Evolutionary conservation across 1,140 invertebrate genomes (phyloP).

Genomic region (Uloborus diversus): DNA sequence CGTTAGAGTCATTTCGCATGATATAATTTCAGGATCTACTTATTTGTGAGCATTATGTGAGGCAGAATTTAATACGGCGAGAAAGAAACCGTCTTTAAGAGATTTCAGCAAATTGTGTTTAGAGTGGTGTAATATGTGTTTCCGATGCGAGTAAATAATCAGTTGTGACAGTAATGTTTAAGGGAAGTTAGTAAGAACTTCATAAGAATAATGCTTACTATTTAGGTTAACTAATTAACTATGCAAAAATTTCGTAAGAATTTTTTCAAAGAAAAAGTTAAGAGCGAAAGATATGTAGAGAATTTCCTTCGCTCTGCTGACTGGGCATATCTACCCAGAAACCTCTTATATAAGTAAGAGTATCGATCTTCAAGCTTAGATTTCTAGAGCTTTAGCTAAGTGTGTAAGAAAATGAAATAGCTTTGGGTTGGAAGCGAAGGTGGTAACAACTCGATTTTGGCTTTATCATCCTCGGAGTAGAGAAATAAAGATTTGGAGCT

Average conservation of each 20-base stretch:
- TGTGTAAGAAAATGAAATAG: slow-evolving; percentile 12
- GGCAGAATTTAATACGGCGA: too few species aligned
- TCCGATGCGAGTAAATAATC: too few species aligned
- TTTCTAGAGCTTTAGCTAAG: slow-evolving; percentile 19
- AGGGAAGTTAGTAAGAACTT: too few species aligned
- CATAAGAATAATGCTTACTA: too few species aligned
- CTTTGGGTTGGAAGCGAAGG: neutral
- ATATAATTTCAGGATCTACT: slow-evolving; percentile 3
- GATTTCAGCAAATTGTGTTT: too few species aligned
- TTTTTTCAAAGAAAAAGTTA: neutral
- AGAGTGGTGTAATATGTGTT: too few species aligned
- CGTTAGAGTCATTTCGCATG: neutral
- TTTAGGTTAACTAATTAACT: too few species aligned
- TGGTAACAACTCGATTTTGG: slow-evolving; percentile 15
- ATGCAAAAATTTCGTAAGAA: too few species aligned
- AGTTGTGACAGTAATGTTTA: too few species aligned
- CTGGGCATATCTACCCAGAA: slow-evolving; percentile 23
- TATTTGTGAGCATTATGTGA: too few species aligned
- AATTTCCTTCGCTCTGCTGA: slow-evolving; percentile 24
- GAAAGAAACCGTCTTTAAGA: too few species aligned
- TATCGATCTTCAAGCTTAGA: slow-evolving; percentile 32
- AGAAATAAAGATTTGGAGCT: slow-evolving; percentile 11
- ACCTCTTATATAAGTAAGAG: slow-evolving; percentile 19
- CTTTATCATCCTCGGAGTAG: slow-evolving; percentile 6
- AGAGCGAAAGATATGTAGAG: slow-evolving; percentile 25